These are phyloP conservation scores for Tolypeutes matacus DNA, from an alignment of 2,797 vertebrate genomes.

Conservation along the genomic window DNA sequence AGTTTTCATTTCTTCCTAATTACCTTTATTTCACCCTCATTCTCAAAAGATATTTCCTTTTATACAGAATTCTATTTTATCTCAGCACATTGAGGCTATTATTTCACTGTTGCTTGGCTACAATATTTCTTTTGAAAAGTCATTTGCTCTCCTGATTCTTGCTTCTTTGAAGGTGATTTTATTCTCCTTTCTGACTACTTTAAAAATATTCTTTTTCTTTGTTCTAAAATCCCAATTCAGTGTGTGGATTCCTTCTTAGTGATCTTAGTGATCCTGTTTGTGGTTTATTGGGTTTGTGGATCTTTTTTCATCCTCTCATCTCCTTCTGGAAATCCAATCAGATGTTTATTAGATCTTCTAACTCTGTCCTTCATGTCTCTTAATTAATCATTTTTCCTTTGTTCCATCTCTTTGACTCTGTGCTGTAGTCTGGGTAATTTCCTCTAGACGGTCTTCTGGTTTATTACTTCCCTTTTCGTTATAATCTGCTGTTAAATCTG, in stretches of 20 bases:
- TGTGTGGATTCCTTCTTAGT: slow-evolving; percentile 25
- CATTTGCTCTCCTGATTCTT: slow-evolving; percentile 5
- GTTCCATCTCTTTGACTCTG: not conserved
- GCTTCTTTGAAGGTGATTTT: not conserved
- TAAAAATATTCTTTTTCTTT: not conserved
- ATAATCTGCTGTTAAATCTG: slow-evolving; percentile 46
- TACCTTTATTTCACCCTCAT: slow-evolving; percentile 41
- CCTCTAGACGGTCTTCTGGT: not conserved
- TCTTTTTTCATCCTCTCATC: not conserved
- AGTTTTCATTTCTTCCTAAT: slow-evolving; percentile 41
- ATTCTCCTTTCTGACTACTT: slow-evolving; percentile 39
- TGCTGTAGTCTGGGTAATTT: not conserved
- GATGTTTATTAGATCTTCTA: slow-evolving; percentile 12
- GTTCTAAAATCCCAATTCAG: not conserved
- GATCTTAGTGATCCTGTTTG: slow-evolving; percentile 43
- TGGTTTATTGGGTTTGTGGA: not conserved
- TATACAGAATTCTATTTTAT: slow-evolving; percentile 39
- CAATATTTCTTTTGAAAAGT: slow-evolving; percentile 58
- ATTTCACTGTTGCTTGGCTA: slow-evolving; percentile 45
- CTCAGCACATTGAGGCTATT: slow-evolving; percentile 12
- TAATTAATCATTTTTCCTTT: not conserved
- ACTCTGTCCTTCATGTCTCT: not conserved
- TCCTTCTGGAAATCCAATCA: not conserved
- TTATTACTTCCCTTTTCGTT: not conserved
- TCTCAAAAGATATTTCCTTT: slow-evolving; percentile 1